These are phyloP conservation scores for Synergus japonicus DNA, from an alignment of 2,888 invertebrate genomes.

Conservation along the genomic window DNA sequence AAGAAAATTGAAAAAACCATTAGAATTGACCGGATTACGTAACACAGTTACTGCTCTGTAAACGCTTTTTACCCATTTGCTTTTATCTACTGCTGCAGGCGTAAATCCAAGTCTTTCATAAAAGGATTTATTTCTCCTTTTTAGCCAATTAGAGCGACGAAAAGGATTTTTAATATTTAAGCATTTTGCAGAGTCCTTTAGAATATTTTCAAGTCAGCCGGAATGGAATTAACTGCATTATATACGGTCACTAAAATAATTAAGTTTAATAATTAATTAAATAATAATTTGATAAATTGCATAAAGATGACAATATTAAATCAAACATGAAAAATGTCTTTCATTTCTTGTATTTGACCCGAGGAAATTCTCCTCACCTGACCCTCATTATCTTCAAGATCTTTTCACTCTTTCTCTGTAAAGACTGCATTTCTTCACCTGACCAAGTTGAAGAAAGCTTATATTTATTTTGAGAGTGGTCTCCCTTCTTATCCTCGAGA, in stretches of 20 bases:
- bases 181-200: too few species aligned
- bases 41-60: background rate
- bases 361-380: background rate
- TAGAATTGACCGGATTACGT: background rate
- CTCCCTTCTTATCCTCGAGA: conserved; percentile 19
- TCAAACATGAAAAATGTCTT: background rate
- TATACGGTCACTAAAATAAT: too few species aligned
- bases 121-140: background rate
- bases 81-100: background rate
- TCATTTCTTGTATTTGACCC: background rate
- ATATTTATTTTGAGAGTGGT: conserved; percentile 36
- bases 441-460: conserved; percentile 41
- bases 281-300: too few species aligned
- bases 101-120: background rate
- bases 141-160: background rate
- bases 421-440: background rate
- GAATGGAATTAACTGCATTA: too few species aligned
- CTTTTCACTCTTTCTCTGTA: background rate
- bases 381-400: background rate
- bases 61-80: background rate
- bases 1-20: background rate
- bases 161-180: too few species aligned
- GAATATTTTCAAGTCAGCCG: too few species aligned
- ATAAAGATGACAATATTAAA: too few species aligned
- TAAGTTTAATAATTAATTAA: too few species aligned